Evolutionary conservation across 2,113 vertebrate genomes (phyloP).

Genomic region (Oxygymnocypris stewartii): DNA sequence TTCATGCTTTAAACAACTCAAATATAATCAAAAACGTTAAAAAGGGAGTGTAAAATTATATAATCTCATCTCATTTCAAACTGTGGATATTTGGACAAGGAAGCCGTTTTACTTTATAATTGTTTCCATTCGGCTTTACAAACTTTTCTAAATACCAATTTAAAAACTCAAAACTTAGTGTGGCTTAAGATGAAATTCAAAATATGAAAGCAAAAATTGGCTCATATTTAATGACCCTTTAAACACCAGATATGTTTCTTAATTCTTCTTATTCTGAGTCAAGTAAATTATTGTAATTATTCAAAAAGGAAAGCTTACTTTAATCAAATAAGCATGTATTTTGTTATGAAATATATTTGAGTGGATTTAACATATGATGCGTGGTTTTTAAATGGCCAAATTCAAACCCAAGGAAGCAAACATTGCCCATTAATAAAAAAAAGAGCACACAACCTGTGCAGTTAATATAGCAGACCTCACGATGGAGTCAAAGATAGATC

Average conservation of each 20-base stretch:
- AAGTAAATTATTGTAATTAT: not conserved
- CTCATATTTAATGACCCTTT: not conserved
- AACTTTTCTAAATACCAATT: not conserved
- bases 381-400: not conserved
- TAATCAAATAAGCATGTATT: not conserved
- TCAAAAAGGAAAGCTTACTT: not conserved
- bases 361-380: not conserved
- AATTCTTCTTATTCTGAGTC: not conserved
- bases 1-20: not conserved
- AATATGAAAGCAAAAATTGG: not conserved
- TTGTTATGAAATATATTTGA: not conserved
- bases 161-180: not conserved
- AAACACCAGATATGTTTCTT: not conserved
- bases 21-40: not conserved
- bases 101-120: not conserved
- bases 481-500: constrained; percentile 30
- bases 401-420: not conserved
- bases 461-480: not conserved
- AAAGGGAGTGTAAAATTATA: not conserved
- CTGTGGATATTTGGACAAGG: not conserved
- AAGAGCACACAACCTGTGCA: not conserved
- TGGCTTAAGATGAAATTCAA: not conserved
- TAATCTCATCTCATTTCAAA: not conserved
- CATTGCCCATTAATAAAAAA: not conserved
- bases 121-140: not conserved